Evolutionary conservation across 1,140 invertebrate species (phyloP).

Genomic region (Tribolium castaneum): DNA sequence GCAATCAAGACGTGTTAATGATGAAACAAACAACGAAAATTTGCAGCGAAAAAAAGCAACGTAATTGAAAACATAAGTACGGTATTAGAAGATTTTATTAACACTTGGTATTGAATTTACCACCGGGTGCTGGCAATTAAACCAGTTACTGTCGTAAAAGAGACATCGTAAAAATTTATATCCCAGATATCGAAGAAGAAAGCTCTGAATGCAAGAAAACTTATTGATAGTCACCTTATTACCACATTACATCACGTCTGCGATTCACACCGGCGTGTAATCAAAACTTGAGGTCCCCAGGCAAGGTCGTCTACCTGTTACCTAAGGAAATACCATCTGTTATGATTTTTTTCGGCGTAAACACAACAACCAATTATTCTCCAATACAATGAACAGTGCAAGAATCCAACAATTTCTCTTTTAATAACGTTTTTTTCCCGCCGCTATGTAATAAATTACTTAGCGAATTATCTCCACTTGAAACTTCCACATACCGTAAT

Average conservation of each 20-base stretch:
- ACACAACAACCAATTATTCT: constrained; percentile 28
- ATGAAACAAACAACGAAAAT: neutral
- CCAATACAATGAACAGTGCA: constrained; percentile 2
- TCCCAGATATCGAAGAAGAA: neutral
- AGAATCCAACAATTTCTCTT: constrained; percentile 21
- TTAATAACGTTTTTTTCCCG: constrained; percentile 13
- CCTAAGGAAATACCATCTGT: constrained; percentile 43
- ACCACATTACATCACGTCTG: constrained; percentile 41
- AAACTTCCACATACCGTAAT: constrained; percentile 22
- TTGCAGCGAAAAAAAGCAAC: neutral
- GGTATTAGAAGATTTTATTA: constrained; percentile 23
- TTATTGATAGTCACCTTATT: constrained; percentile 37
- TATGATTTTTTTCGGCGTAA: constrained; percentile 39
- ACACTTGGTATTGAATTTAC: constrained; percentile 9
- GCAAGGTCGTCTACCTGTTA: constrained; percentile 43
- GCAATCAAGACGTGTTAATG: neutral
- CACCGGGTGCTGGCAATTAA: constrained; percentile 23
- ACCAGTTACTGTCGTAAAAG: constrained; percentile 7
- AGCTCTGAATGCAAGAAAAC: constrained; percentile 28
- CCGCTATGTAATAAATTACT: constrained; percentile 11
- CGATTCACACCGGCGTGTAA: constrained; percentile 40
- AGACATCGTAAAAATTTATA: constrained; percentile 17
- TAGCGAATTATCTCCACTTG: constrained; percentile 28
- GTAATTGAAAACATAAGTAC: constrained; percentile 21
- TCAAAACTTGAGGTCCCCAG: constrained; percentile 39